Base-by-base conservation (phyloP, 2,113 vertebrate genomes). In the Saccopteryx leptura region DNA sequence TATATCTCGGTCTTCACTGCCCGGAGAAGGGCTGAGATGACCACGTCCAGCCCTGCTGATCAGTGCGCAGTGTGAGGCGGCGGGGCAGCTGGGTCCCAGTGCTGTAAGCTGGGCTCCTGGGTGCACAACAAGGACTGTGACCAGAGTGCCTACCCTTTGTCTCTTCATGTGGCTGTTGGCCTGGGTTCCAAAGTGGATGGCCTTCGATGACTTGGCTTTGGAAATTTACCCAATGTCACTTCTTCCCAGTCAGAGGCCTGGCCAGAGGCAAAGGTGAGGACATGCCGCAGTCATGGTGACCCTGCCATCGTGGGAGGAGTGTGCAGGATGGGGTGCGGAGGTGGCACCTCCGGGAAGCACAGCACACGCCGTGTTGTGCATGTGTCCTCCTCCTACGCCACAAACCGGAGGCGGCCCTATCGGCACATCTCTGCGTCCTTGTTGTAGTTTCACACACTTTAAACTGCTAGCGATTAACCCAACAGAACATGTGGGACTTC, bases 41-140 rank as follows among this genome's bases (percentile, higher is more conserved):
- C 12, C 17, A 6, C 0, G 18, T 23, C 60, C 28, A 52, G 81
- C 61, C 11, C 26, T 66, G 52, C 85, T 31, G 4, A 2, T 3
- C 60, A 54, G n/a, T 5, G 61, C 5, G 50, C 21, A 18, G 15
- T 5, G 7, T 10, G 4, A 28, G 6, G 48, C 48, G 1, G 3
- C 46, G 1, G 9, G n/a, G 18, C 1, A 0, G 48, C 58, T 5
- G 6, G 3, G 23, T 65, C 54, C 58, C 17, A 13, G 21, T 0
- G 2, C 60, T n/a, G 23, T 17, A 46, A 81, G 79, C 79, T 12
- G 48, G 9, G 74, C 17, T 21, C 17, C 26, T 7, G 11, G 65
- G 24, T 2, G 5, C 60, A 46, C 23, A 1, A 24, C 1, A 0
- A 11, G 80, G 68, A 28, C 75, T 50, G 19, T 15, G 46, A 21